Conservation (phyloP, 1,140 invertebrate species). For the Lepidurus arcticus region DNA sequence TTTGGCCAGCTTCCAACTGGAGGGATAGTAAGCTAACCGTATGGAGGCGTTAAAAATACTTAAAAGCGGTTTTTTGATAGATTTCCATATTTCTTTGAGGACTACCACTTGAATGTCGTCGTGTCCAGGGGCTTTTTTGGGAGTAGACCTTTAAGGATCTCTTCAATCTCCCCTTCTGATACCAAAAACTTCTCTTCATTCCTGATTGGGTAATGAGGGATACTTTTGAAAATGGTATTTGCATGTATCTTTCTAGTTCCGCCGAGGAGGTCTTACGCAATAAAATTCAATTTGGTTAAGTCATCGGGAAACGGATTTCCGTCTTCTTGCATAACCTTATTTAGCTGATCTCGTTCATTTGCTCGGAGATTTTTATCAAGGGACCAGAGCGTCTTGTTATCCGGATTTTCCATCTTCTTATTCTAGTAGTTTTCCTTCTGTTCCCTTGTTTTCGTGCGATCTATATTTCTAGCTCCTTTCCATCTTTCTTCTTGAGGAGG, state of each 20-base stretch:
- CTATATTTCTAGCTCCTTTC: too few species aligned
- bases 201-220: neutral
- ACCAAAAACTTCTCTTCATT: neutral
- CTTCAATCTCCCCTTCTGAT: constrained; percentile 23
- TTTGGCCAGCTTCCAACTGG: constrained; percentile 15
- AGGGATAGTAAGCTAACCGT: constrained; percentile 3
- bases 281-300: neutral
- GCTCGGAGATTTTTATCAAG: too few species aligned
- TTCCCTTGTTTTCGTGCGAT: too few species aligned
- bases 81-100: constrained; percentile 4
- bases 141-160: neutral
- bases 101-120: constrained; percentile 2
- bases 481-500: too few species aligned
- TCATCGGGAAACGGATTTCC: neutral
- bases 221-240: neutral
- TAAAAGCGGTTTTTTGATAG: neutral
- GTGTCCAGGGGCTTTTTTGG: constrained; percentile 16
- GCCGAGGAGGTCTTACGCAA: neutral
- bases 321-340: constrained; percentile 14
- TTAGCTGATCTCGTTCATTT: too few species aligned
- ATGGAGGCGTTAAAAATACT: constrained; percentile 16
- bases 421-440: too few species aligned
- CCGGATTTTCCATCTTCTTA: too few species aligned
- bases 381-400: too few species aligned
- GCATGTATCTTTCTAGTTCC: too few species aligned